Evolutionary conservation across 2,113 vertebrate species (phyloP), one percentile per base, ranked within the genome.

Genomic region (Cyprinodon variegatus): DNA sequence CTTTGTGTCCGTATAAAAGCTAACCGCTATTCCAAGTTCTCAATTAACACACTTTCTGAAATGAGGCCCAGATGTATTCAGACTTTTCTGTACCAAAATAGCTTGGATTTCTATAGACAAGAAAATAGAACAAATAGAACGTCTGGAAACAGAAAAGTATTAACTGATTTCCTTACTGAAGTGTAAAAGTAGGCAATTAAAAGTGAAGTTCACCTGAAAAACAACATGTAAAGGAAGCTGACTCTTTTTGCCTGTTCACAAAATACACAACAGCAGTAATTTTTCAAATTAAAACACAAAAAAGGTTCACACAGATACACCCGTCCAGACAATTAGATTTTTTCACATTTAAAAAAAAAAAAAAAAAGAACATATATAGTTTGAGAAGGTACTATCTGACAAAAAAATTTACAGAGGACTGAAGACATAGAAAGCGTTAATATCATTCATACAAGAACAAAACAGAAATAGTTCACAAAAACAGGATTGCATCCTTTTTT

Each of bases 361-460:
- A 70, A 59, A 77, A 11, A 73, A 74, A 69, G 57, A 74, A 22
- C 50, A 85, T 53, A 70, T 65, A 71, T 74, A 84, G 36, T 20
- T 76, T 15, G 36, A 3, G 36, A 15, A 41, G 17, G 46, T 20
- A 79, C 20, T 78, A 67, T 79, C 61, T 57, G 69, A 84, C 41
- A 41, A 14, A 20, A 66, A 29, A 53, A 43, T 77, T 79, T 72
- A 80, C 41, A 79, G 62, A 78, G 59, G 83, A 78, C 76, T 80
- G 76, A 66, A 65, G 76, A 82, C 77, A 86, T 65, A 89, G 74
- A 88, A 78, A 86, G 78, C 76, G 85, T 82, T 75, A 63, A 86
- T 86, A 84, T 84, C 90, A 91, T 82, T 88, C 90, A 90, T 86
- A 88, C 90, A 89, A 90, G 85, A 91, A 88, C 81, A 80, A 53